A percentile compares a stretch with the other conserved stretches of the same genome.
These are phyloP conservation scores for Drosophila bocki DNA, from an alignment of 1,140 invertebrate species.

Conservation along the genomic window DNA sequence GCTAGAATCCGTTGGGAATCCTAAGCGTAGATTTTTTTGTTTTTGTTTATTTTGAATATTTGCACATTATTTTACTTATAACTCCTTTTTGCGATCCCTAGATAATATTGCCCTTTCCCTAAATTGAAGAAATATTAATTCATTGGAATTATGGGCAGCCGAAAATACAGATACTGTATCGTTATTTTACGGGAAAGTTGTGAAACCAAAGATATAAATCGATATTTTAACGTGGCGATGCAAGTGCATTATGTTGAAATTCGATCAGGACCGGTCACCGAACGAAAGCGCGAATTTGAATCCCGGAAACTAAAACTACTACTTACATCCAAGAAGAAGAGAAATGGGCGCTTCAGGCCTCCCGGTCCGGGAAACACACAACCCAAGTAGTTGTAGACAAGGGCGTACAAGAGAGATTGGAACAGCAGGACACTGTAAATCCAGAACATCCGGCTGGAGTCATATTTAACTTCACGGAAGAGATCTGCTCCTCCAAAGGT, in stretches of 20 bases:
- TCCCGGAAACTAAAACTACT: not conserved
- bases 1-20: no score
- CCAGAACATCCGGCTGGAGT: constrained; percentile 55
- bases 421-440: constrained; percentile 63
- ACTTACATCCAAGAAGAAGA: constrained; percentile 75
- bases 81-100: no score
- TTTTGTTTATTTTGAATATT: no score
- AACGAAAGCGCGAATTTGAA: no score
- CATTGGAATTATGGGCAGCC: not conserved
- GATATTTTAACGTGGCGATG: not conserved
- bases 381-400: constrained; percentile 75
- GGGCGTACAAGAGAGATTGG: constrained; percentile 64
- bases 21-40: no score
- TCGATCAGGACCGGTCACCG: not conserved
- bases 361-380: constrained; percentile 78
- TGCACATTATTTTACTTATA: no score
- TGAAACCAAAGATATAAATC: not conserved
- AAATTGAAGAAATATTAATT: not conserved
- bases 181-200: not conserved
- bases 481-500: constrained; percentile 50
- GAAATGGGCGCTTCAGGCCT: constrained; percentile 65
- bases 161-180: not conserved
- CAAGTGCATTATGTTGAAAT: not conserved
- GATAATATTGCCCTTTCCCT: not conserved
- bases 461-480: constrained; percentile 63